phyloP scores from a whole-genome alignment of 2,888 invertebrate species.

The Periphyllus acericola region DNA sequence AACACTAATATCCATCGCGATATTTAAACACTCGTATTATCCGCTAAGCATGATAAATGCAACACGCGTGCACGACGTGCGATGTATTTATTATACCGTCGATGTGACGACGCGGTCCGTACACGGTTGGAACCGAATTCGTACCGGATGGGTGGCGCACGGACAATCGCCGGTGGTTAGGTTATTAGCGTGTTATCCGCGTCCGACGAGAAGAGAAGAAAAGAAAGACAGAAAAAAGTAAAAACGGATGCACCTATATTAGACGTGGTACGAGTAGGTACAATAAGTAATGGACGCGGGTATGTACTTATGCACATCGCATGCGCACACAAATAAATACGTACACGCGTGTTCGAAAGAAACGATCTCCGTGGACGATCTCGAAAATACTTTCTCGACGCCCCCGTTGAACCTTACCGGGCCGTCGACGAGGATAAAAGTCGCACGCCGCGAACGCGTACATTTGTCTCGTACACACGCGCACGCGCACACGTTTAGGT shows the following conservation, averaged over 20 bases:
- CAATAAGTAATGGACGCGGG: background rate
- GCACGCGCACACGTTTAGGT: background rate
- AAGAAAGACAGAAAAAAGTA: background rate
- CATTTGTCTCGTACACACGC: conserved; percentile 25
- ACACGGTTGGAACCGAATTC: background rate
- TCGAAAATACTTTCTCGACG: conserved; percentile 56
- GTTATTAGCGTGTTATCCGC: background rate
- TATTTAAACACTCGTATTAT: too few relatives aligned
- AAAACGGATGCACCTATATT: background rate
- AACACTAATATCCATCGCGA: too few relatives aligned
- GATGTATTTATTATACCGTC: too few relatives aligned
- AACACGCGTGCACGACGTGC: too few relatives aligned
- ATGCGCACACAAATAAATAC: too few relatives aligned
- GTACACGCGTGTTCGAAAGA: background rate
- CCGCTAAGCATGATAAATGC: too few relatives aligned
- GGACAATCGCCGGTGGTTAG: background rate
- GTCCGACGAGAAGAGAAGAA: background rate
- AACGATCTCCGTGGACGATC: conserved; percentile 44
- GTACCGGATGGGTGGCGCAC: conserved; percentile 17
- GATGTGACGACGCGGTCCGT: too few relatives aligned
- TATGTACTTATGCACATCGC: background rate
- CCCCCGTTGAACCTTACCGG: conserved; percentile 54
- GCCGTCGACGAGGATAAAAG: conserved; percentile 7
- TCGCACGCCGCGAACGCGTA: conserved; percentile 15
- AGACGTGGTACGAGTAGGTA: background rate